phyloP scores from a whole-genome alignment of 2,888 invertebrate species.

The Acanthopleura granulata region DNA sequence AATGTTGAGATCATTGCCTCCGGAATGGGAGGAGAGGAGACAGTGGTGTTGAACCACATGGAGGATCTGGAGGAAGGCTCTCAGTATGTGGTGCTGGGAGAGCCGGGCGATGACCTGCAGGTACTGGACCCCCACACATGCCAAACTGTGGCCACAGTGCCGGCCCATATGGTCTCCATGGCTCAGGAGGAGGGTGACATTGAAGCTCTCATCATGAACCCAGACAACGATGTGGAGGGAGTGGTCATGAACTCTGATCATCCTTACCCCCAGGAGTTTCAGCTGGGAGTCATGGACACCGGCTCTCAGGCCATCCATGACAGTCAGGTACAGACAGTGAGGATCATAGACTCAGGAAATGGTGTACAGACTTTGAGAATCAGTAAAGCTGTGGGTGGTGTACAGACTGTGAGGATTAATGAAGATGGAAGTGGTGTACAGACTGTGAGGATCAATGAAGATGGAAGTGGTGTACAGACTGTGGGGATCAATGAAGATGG shows the following conservation, averaged over 20 bases:
- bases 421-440: neutral
- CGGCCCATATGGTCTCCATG: no score
- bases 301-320: slow-evolving; percentile 20
- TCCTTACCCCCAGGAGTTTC: neutral
- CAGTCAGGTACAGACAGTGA: slow-evolving; percentile 87
- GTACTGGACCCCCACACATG: slow-evolving; percentile 48
- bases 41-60: neutral
- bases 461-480: neutral
- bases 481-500: slow-evolving; percentile 78
- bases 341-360: slow-evolving; percentile 75
- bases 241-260: no score
- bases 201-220: no score
- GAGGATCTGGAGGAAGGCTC: neutral
- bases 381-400: neutral
- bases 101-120: slow-evolving; percentile 35
- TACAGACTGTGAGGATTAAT: slow-evolving; percentile 79
- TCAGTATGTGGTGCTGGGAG: neutral
- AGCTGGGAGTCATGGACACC: neutral
- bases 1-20: slow-evolving; percentile 50
- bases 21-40: slow-evolving; percentile 30
- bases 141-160: slow-evolving; percentile 42
- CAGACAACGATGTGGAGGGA: no score
- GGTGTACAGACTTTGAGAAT: neutral
- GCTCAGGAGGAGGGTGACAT: no score
- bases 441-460: slow-evolving; percentile 7